These are phyloP conservation scores for Lepidocolaptes lacrymiger DNA, from an alignment of 2,797 vertebrate genomes.

Conservation along the genomic window DNA sequence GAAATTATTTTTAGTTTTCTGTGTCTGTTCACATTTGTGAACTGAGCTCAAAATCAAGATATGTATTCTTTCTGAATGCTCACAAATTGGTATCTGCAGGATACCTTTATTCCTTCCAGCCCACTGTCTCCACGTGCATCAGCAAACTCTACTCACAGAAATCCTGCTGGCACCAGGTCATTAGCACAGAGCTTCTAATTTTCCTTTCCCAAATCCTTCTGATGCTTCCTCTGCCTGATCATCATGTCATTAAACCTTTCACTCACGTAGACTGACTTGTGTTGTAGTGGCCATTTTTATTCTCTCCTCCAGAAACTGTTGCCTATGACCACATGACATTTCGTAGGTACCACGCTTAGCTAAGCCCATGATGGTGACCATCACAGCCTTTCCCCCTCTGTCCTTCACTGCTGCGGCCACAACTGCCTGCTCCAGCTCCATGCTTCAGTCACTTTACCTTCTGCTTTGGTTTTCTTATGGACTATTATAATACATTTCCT, in stretches of 20 bases:
- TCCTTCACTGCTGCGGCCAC: not conserved
- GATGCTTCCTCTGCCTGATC: not conserved
- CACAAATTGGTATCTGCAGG: conserved; percentile 59
- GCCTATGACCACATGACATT: not conserved
- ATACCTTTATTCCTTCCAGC: not conserved
- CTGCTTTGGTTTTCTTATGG: not conserved
- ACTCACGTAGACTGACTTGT: not conserved
- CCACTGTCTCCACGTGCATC: not conserved
- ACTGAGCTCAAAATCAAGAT: conserved; percentile 67
- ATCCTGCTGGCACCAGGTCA: conserved; percentile 3
- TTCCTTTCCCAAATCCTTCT: not conserved
- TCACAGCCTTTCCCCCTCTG: not conserved
- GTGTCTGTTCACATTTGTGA: conserved; percentile 17
- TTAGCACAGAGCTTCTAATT: not conserved
- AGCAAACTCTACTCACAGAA: not conserved
- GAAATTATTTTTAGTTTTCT: conserved; percentile 25
- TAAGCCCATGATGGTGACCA: not conserved
- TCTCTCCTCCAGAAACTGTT: not conserved
- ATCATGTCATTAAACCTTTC: not conserved
- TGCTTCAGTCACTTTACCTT: not conserved
- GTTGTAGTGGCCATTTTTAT: not conserved
- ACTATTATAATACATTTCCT: not conserved
- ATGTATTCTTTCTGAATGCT: conserved; percentile 52
- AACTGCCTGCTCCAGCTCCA: not conserved
- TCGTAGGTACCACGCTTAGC: accelerated